phyloP scores from a whole-genome alignment of 2,113 vertebrate species.

The Microcebus ravelobensis region DNA sequence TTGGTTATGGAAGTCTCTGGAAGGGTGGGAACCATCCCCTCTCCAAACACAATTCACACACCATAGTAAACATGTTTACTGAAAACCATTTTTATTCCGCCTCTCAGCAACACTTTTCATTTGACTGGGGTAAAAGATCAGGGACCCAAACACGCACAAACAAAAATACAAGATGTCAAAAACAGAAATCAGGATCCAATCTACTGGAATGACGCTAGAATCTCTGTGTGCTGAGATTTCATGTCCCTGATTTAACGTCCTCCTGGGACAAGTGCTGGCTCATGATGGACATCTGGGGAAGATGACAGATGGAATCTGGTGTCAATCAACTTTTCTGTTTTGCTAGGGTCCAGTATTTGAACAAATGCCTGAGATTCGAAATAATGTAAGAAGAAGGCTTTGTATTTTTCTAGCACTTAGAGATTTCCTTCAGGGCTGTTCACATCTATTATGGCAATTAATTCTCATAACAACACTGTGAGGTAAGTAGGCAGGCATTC shows the following conservation, averaged over 20 bases:
- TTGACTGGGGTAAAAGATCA: constrained; percentile 24
- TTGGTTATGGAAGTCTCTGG: not conserved
- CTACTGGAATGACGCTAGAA: not conserved
- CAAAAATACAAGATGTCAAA: not conserved
- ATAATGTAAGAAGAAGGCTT: not conserved
- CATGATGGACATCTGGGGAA: not conserved
- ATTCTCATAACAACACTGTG: not conserved
- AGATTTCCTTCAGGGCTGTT: not conserved
- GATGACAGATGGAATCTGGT: not conserved
- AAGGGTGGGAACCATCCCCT: not conserved
- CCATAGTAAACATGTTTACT: not conserved
- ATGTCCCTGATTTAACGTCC: not conserved
- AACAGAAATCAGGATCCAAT: not conserved
- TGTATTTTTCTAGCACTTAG: not conserved
- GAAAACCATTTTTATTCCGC: constrained; percentile 73
- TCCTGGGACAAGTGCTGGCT: constrained; percentile 47
- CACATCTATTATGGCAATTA: not conserved
- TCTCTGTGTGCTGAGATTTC: not conserved
- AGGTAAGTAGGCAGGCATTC: not conserved
- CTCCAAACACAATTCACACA: not conserved
- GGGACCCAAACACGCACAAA: not conserved
- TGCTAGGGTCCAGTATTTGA: not conserved
- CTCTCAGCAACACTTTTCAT: constrained; percentile 41
- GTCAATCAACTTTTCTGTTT: not conserved
- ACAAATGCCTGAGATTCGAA: not conserved